phyloP scores from a whole-genome alignment of 1,140 invertebrate species.

The Drosophila arawakana region DNA sequence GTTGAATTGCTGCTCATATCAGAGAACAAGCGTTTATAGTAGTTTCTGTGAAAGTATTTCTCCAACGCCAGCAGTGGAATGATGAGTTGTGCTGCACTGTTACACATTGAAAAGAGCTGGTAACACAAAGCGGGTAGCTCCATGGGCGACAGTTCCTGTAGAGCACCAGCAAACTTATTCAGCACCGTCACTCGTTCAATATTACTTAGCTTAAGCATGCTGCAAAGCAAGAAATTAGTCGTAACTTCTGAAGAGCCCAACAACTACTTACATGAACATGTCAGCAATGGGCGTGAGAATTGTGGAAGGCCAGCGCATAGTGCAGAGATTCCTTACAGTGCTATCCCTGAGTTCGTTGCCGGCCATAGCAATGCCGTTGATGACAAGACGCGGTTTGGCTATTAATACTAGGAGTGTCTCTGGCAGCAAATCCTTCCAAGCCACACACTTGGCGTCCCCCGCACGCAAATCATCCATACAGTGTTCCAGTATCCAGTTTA shows the following conservation, averaged over 20 bases:
- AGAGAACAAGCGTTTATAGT: slow-evolving; percentile 82
- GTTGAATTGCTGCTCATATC: slow-evolving; percentile 80
- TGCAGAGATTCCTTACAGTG: slow-evolving; percentile 77
- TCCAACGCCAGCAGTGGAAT: slow-evolving; percentile 83
- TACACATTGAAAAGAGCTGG: slow-evolving; percentile 85
- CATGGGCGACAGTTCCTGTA: slow-evolving; percentile 84
- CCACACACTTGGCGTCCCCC: slow-evolving; percentile 81
- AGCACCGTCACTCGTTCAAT: slow-evolving; percentile 82
- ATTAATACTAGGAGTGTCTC: slow-evolving; percentile 79
- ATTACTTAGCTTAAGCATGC: slow-evolving; percentile 72
- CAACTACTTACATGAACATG: slow-evolving; percentile 84
- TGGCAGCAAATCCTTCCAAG: slow-evolving; percentile 85
- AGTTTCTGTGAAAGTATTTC: slow-evolving; percentile 84
- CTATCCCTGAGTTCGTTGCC: slow-evolving; percentile 83
- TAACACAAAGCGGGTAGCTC: slow-evolving; percentile 85
- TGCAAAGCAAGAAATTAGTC: slow-evolving; percentile 21
- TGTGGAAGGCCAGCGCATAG: slow-evolving; percentile 81
- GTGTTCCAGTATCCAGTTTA: slow-evolving; percentile 83
- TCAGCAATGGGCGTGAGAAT: slow-evolving; percentile 84
- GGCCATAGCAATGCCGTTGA: slow-evolving; percentile 78
- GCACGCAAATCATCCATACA: slow-evolving; percentile 84
- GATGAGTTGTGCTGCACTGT: slow-evolving; percentile 71
- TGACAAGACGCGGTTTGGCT: slow-evolving; percentile 67
- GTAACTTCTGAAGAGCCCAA: background rate
- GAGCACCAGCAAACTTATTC: slow-evolving; percentile 84